Percentiles rank a stretch among this genome's conserved stretches.
Evolutionary conservation across 2,113 vertebrate species (phyloP).

Genomic region (Sinocyclocheilus grahami): DNA sequence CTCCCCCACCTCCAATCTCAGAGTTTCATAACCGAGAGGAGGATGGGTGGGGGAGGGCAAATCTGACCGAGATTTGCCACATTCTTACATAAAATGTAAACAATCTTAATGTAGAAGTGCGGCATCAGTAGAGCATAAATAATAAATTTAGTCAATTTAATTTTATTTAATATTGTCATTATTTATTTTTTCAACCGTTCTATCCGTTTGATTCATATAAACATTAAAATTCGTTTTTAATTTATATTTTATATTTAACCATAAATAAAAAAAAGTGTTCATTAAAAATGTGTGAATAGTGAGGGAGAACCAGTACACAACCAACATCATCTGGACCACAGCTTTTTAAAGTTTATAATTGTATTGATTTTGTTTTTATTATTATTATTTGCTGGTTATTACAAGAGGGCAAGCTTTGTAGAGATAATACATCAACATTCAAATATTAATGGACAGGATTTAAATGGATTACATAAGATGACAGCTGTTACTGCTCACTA

Average conservation of each 20-base stretch:
- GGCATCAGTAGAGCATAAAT: not conserved
- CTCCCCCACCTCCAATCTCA: constrained; percentile 22
- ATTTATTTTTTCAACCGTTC: not conserved
- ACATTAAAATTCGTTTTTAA: too few relatives aligned
- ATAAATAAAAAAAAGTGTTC: too few relatives aligned
- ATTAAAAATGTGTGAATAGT: not conserved
- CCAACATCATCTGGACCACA: too few relatives aligned
- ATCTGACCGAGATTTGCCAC: constrained; percentile 2
- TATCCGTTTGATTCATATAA: too few relatives aligned
- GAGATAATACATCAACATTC: not conserved
- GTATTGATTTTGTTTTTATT: too few relatives aligned
- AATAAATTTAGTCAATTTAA: not conserved
- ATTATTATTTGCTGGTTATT: too few relatives aligned
- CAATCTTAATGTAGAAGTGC: constrained; percentile 34
- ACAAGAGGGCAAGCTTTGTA: too few relatives aligned
- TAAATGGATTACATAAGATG: not conserved
- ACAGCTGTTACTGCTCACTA: not conserved
- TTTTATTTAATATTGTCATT: not conserved
- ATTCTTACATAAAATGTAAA: constrained; percentile 30
- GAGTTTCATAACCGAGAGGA: constrained; percentile 38
- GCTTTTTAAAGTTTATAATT: too few relatives aligned
- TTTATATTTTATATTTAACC: too few relatives aligned
- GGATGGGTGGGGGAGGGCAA: not conserved
- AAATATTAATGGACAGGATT: not conserved
- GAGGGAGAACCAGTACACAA: not conserved